Evolutionary conservation across 2,888 invertebrate genomes (phyloP).

Genomic region (Tineola bisselliella): DNA sequence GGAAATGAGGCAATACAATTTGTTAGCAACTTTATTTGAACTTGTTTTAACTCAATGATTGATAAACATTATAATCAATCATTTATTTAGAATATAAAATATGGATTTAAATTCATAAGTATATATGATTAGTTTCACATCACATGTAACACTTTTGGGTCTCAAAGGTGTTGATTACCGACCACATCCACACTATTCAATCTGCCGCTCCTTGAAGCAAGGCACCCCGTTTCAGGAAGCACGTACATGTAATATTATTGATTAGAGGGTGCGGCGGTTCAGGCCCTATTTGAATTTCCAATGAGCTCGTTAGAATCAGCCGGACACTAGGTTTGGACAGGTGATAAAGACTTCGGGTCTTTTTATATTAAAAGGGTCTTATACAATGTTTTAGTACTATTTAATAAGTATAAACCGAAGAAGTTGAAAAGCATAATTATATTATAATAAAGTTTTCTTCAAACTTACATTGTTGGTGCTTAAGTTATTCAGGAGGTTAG

Average conservation of each 20-base stretch:
- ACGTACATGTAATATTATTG: constrained; percentile 67
- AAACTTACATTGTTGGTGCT: background rate
- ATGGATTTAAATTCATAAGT: background rate
- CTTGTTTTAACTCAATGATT: background rate
- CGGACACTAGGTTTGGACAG: constrained; percentile 38
- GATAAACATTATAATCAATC: too few species aligned
- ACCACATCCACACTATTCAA: constrained; percentile 10
- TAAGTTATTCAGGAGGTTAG: background rate
- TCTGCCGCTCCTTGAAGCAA: constrained; percentile 23
- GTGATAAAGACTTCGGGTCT: constrained; percentile 42
- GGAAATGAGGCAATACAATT: background rate
- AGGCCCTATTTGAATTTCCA: constrained; percentile 62
- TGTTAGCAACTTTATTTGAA: background rate
- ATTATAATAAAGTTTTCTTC: background rate
- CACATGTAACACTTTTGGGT: background rate
- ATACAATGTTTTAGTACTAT: background rate
- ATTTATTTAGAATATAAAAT: background rate
- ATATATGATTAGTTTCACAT: background rate
- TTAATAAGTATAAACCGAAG: too few species aligned
- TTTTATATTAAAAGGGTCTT: background rate
- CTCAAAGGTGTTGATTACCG: constrained; percentile 1
- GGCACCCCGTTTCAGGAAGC: constrained; percentile 46
- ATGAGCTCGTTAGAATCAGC: constrained; percentile 63
- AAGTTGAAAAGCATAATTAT: too few species aligned
- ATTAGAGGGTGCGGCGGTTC: constrained; percentile 58